phyloP scores from a whole-genome alignment of 23 tunicate species.

The Halocynthia aurantium region DNA sequence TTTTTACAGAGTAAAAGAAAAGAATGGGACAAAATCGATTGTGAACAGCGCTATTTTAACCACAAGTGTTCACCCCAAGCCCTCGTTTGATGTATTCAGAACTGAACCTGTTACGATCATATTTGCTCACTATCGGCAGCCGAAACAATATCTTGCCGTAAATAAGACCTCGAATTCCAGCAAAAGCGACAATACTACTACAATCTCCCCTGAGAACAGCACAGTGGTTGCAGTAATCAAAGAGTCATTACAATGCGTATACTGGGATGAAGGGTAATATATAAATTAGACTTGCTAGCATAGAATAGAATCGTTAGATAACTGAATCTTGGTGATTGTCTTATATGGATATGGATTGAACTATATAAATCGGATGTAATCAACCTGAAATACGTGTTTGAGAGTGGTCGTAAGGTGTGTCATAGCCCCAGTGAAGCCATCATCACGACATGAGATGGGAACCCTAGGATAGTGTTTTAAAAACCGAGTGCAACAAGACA shows the following conservation, averaged over 20 bases:
- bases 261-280: slow-evolving; percentile 47
- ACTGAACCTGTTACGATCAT: slow-evolving; percentile 60
- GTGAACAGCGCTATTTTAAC: slow-evolving; percentile 80
- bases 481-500: too few relatives aligned
- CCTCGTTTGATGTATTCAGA: slow-evolving; percentile 29
- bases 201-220: background rate
- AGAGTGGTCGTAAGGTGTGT: too few relatives aligned
- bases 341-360: background rate
- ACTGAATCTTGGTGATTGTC: too few relatives aligned
- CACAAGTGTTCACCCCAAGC: slow-evolving; percentile 67
- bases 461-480: too few relatives aligned
- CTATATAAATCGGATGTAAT: too few relatives aligned
- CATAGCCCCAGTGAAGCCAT: too few relatives aligned
- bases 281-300: too few relatives aligned
- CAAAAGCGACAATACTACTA: background rate
- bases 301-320: too few relatives aligned
- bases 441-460: too few relatives aligned
- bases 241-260: slow-evolving; percentile 54
- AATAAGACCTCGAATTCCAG: background rate
- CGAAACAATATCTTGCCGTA: slow-evolving; percentile 14
- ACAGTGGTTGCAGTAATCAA: background rate
- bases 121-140: slow-evolving; percentile 45
- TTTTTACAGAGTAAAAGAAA: too few relatives aligned
- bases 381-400: too few relatives aligned
- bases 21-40: slow-evolving; percentile 8